phyloP scores from a whole-genome alignment of 2,888 invertebrate species.

The Troides aeacus region DNA sequence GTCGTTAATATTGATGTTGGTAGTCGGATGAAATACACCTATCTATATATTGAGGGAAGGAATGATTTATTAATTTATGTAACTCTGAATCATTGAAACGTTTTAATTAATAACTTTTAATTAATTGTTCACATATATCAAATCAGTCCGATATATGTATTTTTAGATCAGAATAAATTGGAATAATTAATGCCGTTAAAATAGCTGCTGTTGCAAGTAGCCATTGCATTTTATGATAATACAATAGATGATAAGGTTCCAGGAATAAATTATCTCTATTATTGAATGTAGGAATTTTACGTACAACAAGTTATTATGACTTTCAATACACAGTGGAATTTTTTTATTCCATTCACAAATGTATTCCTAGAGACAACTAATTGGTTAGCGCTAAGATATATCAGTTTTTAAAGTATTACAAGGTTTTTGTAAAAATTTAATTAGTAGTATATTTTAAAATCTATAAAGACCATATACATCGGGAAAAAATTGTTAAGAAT shows the following conservation, averaged over 20 bases:
- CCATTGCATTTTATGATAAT: constrained; percentile 12
- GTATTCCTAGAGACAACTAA: constrained; percentile 22
- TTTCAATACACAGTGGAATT: constrained; percentile 12
- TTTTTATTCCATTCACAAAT: constrained; percentile 1
- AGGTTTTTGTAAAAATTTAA: too few species aligned
- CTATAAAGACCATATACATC: too few species aligned
- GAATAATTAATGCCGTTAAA: constrained; percentile 2
- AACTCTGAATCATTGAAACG: too few species aligned
- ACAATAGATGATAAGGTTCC: constrained; percentile 20
- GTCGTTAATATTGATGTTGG: too few species aligned
- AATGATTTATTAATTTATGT: too few species aligned
- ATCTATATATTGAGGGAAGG: too few species aligned
- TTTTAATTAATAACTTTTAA: not conserved
- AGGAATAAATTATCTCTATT: constrained; percentile 12
- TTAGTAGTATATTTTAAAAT: too few species aligned
- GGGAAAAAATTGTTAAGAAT: too few species aligned
- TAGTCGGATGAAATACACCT: too few species aligned
- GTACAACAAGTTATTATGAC: constrained; percentile 11
- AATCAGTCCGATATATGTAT: not conserved
- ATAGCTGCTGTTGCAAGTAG: not conserved
- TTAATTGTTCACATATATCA: not conserved
- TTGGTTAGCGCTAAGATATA: constrained; percentile 6
- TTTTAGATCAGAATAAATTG: constrained; percentile 1
- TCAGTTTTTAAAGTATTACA: not conserved
- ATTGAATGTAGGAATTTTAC: constrained; percentile 16